Base-by-base conservation (phyloP, 2,888 invertebrate species). In the Parnassius glacialis region DNA sequence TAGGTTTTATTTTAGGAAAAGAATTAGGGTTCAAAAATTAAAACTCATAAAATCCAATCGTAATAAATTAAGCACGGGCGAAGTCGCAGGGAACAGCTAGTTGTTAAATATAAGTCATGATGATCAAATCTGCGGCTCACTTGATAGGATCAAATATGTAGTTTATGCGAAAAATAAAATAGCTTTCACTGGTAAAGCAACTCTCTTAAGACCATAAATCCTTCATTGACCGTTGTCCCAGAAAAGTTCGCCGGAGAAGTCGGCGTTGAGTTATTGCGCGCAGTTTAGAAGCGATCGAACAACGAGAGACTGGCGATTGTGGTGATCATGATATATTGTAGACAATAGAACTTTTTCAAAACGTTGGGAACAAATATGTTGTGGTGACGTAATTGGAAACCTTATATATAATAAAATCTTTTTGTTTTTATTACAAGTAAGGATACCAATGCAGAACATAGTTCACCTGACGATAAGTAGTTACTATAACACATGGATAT, bases 221-320 rank as follows among this genome's bases (percentile, higher is more conserved):
- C 52, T 25, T 56, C 56, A 56, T 57, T 56, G 56, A 56, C 56
- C 56, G 61, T 51, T 52, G 61, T 61, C 56, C 34, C 56, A 45
- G 56, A 55, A 52, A 61, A 61, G 41, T 57, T 61, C 41, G 10
- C 51, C 0, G 13, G 42, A 3, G 61, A 56, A 56, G 41, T 45
- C 52, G 25, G 51, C 56, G 56, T 7, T 52, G 51, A 61, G 56
- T 56, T 57, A 56, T 61, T 56, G 56, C 41, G 59, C 41, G 41
- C 52, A 34, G 56, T 16, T 51, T 10, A 55, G 61, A 61, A 50
- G 51, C 45, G 51, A 52, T 45, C 20, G 59, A 12, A 13, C 47
- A 47, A 34, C 52, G 44, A 58, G 42, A 44, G 51, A 47, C 0
- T 13, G 42, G 41, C 53, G 48, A 53, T 59, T 59, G 53, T 53